phyloP scores from a whole-genome alignment of 2,888 invertebrate species.

The Mythimna ferrago region DNA sequence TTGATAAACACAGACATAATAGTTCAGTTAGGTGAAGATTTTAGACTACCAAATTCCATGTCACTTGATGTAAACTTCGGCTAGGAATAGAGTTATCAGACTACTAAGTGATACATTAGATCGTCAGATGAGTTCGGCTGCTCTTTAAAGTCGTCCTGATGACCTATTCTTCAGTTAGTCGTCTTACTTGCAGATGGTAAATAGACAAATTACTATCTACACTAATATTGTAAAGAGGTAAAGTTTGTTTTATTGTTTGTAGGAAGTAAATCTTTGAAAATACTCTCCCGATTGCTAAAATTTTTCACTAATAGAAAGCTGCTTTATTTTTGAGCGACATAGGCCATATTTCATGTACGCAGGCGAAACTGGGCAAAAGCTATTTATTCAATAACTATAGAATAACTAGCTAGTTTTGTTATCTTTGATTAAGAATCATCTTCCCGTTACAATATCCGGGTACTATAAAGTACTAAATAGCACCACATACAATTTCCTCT shows the following conservation, averaged over 20 bases:
- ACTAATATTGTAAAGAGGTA: too few relatives aligned
- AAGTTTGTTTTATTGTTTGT: too few relatives aligned
- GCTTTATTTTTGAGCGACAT: too few relatives aligned
- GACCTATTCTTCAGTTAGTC: background rate
- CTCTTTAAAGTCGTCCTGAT: background rate
- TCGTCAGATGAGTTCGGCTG: background rate
- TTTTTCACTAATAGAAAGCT: too few relatives aligned
- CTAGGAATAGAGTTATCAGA: background rate
- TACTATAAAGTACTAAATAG: background rate
- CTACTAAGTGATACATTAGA: background rate
- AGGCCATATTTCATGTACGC: too few relatives aligned
- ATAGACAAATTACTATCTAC: background rate
- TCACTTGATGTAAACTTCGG: background rate
- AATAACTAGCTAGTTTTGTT: too few relatives aligned
- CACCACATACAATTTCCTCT: slow-evolving; percentile 26
- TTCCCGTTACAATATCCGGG: background rate
- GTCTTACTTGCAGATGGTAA: background rate
- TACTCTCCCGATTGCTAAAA: too few relatives aligned
- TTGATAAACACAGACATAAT: background rate
- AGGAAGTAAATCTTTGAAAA: too few relatives aligned
- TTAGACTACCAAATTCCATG: background rate
- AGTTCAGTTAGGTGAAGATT: background rate
- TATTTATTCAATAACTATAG: background rate
- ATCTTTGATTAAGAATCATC: background rate
- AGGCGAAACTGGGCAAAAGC: too few relatives aligned